Base-by-base conservation (phyloP, 2,888 invertebrate genomes). In the Altica lythri region DNA sequence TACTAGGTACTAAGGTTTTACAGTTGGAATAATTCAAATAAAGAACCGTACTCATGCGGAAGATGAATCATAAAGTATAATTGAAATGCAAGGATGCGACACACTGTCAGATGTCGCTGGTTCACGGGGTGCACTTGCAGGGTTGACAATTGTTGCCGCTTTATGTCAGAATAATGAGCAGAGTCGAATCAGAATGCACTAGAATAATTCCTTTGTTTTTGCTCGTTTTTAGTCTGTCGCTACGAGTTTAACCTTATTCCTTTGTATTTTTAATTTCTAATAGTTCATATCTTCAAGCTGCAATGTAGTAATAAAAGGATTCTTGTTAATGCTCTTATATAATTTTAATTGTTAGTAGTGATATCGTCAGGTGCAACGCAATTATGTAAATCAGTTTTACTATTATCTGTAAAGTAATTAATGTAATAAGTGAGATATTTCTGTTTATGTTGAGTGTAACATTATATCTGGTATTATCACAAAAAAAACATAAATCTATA, bases 1-100 rank as follows among this genome's bases (percentile, higher is more conserved):
- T n/a, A n/a, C n/a, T 34, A 34, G 34, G 16, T 34, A 16, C 14
- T 34, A 14, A 9, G 16, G 5, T 34, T 6, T 34, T 16, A 34
- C 34, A 34, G 16, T 69, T 68, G 70, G 68, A 64, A 61, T 64
- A 61, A 62, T 65, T 60, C 46, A 65, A 67, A 70, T 67, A 68
- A 67, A 69, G 65, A 67, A 59, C 65, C 60, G 64, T 68, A 67
- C 66, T 66, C 71, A 68, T 69, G 72, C 68, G 70, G 70, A 71
- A 71, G 71, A 71, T 70, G 69, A 69, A 69, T 69, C 71, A 70
- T 68, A 70, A 71, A 72, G 66, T 71, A 71, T 72, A 72, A 72
- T 72, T 71, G 70, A 68, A 71, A 71, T 65, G 69, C 67, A 66
- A 68, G 66, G 61, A 65, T 62, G 67, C 67, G 66, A 68, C 45